phyloP scores from a whole-genome alignment of 2,888 invertebrate species.

The Diarsia rubi region DNA sequence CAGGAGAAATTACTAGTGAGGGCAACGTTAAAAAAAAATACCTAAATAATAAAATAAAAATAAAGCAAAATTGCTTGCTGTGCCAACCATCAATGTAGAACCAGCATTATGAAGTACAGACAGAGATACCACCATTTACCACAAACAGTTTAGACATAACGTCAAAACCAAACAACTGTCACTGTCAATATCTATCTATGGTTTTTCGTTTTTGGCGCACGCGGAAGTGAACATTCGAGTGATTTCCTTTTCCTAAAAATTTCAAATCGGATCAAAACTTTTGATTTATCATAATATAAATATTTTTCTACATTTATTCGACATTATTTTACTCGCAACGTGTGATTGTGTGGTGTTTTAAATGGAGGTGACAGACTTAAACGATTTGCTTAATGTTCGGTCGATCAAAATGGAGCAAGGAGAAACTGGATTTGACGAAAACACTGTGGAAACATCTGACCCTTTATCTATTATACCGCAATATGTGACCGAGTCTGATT shows the following conservation, averaged over 20 bases:
- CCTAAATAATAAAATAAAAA: too few species aligned
- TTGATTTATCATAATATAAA: constrained; percentile 46
- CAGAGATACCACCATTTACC: constrained; percentile 18
- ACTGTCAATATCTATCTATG: constrained; percentile 73
- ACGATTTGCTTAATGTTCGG: constrained; percentile 84
- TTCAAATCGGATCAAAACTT: constrained; percentile 78
- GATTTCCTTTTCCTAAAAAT: constrained; percentile 86
- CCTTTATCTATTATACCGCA: constrained; percentile 85
- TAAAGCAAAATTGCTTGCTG: background rate
- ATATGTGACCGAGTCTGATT: constrained; percentile 87
- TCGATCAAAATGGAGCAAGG: constrained; percentile 86
- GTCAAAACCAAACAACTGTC: constrained; percentile 53
- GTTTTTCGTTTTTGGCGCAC: constrained; percentile 81
- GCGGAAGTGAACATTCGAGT: constrained; percentile 84
- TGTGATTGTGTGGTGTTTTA: constrained; percentile 45
- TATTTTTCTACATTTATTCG: constrained; percentile 13
- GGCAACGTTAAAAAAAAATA: too few species aligned
- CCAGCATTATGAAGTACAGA: constrained; percentile 3
- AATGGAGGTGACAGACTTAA: constrained; percentile 87
- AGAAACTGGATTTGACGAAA: constrained; percentile 80
- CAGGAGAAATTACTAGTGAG: too few species aligned
- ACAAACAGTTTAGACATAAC: constrained; percentile 30
- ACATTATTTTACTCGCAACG: constrained; percentile 6
- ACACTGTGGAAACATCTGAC: constrained; percentile 77
- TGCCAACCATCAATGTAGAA: background rate